Conservation (phyloP, 1,140 invertebrate species). For the Dreissena rostriformis region DNA sequence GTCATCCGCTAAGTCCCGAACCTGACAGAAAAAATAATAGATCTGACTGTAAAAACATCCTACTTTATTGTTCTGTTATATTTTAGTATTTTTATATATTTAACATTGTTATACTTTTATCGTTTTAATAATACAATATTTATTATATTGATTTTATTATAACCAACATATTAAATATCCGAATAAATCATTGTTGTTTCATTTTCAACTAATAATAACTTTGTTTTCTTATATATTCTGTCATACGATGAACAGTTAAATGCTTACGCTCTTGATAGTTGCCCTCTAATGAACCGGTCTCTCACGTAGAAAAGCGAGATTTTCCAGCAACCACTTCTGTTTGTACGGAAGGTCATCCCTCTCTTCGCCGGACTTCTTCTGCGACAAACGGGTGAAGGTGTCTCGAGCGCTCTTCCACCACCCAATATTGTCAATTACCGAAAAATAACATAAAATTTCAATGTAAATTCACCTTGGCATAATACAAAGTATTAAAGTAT, state of each 20-base stretch:
- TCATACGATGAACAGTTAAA: slow-evolving; percentile 7
- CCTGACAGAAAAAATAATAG: slow-evolving; percentile 35
- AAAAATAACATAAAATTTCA: slow-evolving; percentile 11
- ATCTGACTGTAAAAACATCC: slow-evolving; percentile 21
- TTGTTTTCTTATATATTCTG: slow-evolving; percentile 27
- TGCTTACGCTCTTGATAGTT: slow-evolving; percentile 10
- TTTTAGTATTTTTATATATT: slow-evolving; percentile 33
- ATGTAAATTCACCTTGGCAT: slow-evolving; percentile 24
- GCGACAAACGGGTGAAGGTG: slow-evolving; percentile 31
- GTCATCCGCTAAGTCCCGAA: slow-evolving; percentile 13
- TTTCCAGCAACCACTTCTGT: slow-evolving; percentile 26
- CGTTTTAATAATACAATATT: background rate
- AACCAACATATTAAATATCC: slow-evolving; percentile 6
- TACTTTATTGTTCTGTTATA: background rate
- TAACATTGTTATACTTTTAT: slow-evolving; percentile 31
- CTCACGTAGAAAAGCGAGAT: slow-evolving; percentile 15
- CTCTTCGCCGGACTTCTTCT: slow-evolving; percentile 39
- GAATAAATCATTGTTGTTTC: slow-evolving; percentile 32
- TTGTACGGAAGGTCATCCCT: slow-evolving; percentile 29
- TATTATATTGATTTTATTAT: background rate
- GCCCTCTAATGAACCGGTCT: slow-evolving; percentile 7
- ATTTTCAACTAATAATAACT: slow-evolving; percentile 16
- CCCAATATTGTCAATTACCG: slow-evolving; percentile 21
- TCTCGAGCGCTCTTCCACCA: slow-evolving; percentile 22
- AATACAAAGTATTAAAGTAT: slow-evolving; percentile 14